Evolutionary conservation across 2,113 vertebrate species (phyloP), one percentile per base, ranked within the genome.

Genomic region (Myotis davidii): DNA sequence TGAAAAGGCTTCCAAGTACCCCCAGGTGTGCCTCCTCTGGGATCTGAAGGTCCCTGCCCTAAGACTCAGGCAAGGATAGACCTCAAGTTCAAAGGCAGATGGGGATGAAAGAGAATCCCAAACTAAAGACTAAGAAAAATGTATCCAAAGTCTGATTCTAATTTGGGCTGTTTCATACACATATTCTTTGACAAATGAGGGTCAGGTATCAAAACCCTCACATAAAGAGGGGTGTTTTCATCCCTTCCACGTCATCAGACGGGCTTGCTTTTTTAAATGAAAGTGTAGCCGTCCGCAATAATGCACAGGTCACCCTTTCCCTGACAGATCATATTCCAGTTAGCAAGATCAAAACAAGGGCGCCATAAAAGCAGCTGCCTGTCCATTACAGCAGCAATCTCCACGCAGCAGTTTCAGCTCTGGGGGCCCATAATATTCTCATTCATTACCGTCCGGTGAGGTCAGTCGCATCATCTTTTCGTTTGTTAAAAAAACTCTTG

Each of bases 271-370:
- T 52, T 79, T 48, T 54, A 94, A 92, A 91, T 37, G 69, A 88
- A 96, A 96, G 78, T 42, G 16, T 6, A 32, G 39, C 78, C 48
- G 54, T 72, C 91, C 50, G 42, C 81, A 77, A 37, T 73, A 73
- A 85, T 9, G 54, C 94, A 70, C 87, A 64, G 2, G 70, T 4
- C 32, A 18, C 39, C 52, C 52, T 54, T 50, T 85, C 90, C 94
- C 77, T 29, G 27, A 70, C 18, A 74, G 81, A 90, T 90, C 81
- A 64, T 4, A 83, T 85, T 69, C 61, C 85, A 39, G 39, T 27
- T 29, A 77, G 64, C 61, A 86, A 84, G 74, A 92, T 65, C 72
- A 85, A 73, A 92, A 82, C 52, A 74, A 95, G 39, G 59, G 32
- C 56, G 59, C 37, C 25, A 2, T 23, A 20, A 59, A 78, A 72